Conservation (phyloP, 1,140 invertebrate genomes). For the Melitaea cinxia region DNA sequence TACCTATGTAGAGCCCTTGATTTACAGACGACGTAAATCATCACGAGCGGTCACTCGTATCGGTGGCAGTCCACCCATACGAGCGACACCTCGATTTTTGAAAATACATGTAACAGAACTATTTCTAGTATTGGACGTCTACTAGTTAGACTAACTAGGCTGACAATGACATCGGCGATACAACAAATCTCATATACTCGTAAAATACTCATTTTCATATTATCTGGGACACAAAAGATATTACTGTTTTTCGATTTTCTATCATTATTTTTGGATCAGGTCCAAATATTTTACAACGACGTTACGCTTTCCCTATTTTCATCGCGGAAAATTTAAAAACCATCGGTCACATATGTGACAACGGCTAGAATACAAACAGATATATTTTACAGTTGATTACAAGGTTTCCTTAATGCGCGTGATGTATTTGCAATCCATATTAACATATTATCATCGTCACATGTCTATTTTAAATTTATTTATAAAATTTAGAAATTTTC, state of each 20-base stretch:
- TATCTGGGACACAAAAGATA: slow-evolving; percentile 39
- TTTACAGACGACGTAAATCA: no score
- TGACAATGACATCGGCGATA: no score
- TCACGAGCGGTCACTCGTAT: no score
- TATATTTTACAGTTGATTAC: slow-evolving; percentile 78
- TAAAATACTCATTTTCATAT: slow-evolving; percentile 26
- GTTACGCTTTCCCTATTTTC: slow-evolving; percentile 80
- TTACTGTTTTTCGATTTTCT: slow-evolving; percentile 68
- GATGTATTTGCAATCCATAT: slow-evolving; percentile 14
- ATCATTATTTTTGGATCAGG: slow-evolving; percentile 69
- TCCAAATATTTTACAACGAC: slow-evolving; percentile 76
- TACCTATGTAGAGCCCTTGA: no score
- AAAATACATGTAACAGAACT: no score
- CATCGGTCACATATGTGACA: slow-evolving; percentile 78
- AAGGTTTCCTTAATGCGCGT: slow-evolving; percentile 53
- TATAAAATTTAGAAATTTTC: no score
- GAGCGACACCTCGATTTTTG: no score
- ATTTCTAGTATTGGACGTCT: no score
- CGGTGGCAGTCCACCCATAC: no score
- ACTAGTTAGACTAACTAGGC: no score
- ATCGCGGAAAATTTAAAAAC: slow-evolving; percentile 80
- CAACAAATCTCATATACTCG: no score
- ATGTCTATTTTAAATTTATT: neutral
- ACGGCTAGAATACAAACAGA: slow-evolving; percentile 76
- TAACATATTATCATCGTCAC: neutral